Conservation (phyloP, 2,113 vertebrate species). For the Bufo bufo region DNA sequence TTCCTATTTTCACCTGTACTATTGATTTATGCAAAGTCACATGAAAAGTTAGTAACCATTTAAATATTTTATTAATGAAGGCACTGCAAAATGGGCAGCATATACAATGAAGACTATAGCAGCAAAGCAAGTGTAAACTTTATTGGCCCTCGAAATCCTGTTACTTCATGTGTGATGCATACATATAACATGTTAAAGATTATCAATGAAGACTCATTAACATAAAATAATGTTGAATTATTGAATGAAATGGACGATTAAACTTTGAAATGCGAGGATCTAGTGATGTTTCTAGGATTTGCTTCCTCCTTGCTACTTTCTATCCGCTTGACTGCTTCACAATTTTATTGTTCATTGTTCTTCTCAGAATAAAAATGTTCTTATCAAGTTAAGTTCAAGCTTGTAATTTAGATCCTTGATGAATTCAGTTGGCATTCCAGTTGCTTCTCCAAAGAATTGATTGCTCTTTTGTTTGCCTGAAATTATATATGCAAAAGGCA, state of each 20-base stretch:
- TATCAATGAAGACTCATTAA: background rate
- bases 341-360: constrained; percentile 32
- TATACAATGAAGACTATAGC: background rate
- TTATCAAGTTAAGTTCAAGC: constrained; percentile 35
- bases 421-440: constrained; percentile 31
- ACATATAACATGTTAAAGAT: background rate
- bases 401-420: constrained; percentile 48
- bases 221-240: background rate
- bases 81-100: no score
- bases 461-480: constrained; percentile 53
- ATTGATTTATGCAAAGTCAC: no score
- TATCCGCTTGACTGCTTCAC: constrained; percentile 37
- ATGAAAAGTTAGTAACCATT: no score
- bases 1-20: no score
- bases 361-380: constrained; percentile 21
- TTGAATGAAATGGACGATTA: background rate
- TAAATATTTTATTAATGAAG: no score
- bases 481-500: constrained; percentile 51
- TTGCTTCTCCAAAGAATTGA: constrained; percentile 48
- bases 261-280: background rate
- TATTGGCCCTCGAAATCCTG: background rate
- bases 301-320: background rate
- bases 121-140: background rate
- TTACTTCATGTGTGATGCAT: background rate
- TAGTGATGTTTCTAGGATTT: constrained; percentile 9